These are phyloP conservation scores for Thymelicus acteon DNA, from an alignment of 2,888 invertebrate genomes.

Conservation along the genomic window DNA sequence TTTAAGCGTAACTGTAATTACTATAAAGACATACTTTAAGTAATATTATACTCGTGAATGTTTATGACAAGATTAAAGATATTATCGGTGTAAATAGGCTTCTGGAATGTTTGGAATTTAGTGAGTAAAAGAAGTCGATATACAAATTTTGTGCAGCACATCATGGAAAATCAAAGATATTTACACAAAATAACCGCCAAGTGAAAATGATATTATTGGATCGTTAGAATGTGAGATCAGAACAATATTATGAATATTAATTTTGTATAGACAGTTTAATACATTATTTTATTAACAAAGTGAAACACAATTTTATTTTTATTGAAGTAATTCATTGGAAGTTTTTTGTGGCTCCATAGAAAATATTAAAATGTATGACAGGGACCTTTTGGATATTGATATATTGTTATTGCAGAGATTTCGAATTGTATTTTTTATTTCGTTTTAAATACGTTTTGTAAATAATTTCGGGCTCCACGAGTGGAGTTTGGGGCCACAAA, in stretches of 20 bases:
- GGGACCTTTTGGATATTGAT: constrained; percentile 2
- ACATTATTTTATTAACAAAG: constrained; percentile 7
- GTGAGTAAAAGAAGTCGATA: constrained; percentile 1
- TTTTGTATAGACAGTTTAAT: constrained; percentile 7
- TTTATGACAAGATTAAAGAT: constrained; percentile 71
- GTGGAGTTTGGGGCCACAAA: constrained; percentile 24
- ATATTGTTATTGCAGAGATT: constrained; percentile 31
- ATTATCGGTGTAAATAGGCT: constrained; percentile 72
- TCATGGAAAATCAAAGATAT: constrained; percentile 9
- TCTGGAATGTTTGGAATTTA: constrained; percentile 40
- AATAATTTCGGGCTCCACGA: constrained; percentile 19
- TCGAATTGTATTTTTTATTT: constrained; percentile 19
- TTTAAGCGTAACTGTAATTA: constrained; percentile 53
- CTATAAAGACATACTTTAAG: constrained; percentile 74
- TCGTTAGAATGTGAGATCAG: constrained; percentile 1
- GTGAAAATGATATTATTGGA: constrained; percentile 36
- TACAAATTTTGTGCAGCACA: constrained; percentile 23
- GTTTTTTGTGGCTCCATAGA: constrained; percentile 15
- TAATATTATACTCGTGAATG: constrained; percentile 69
- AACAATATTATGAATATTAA: constrained; percentile 19
- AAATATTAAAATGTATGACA: constrained; percentile 8
- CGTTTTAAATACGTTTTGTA: constrained; percentile 23
- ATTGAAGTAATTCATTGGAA: neutral
- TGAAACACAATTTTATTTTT: constrained; percentile 14
- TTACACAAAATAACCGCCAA: constrained; percentile 28